Conservation (phyloP, 1,140 invertebrate species). For the Macrocentrus cingulum region DNA sequence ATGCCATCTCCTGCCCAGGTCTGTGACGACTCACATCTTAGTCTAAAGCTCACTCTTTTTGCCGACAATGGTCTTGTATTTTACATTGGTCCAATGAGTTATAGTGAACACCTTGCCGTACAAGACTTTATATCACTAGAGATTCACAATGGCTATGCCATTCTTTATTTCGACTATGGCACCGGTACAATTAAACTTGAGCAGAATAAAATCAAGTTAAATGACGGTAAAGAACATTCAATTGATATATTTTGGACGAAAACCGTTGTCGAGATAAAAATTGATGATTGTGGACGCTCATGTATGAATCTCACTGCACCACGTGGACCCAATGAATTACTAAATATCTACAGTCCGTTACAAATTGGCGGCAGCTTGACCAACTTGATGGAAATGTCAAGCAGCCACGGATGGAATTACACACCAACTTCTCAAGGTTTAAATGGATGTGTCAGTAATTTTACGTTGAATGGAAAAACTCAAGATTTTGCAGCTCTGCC, state of each 20-base stretch:
- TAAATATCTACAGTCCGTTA: slow-evolving; percentile 87
- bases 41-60: slow-evolving; percentile 75
- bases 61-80: slow-evolving; percentile 80
- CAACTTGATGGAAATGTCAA: slow-evolving; percentile 63
- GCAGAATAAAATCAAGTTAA: slow-evolving; percentile 72
- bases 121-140: slow-evolving; percentile 92
- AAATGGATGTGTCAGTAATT: slow-evolving; percentile 82
- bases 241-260: slow-evolving; percentile 78
- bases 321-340: slow-evolving; percentile 70
- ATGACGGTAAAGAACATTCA: slow-evolving; percentile 77
- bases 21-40: slow-evolving; percentile 76
- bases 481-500: slow-evolving; percentile 78
- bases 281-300: slow-evolving; percentile 74
- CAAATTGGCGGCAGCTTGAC: slow-evolving; percentile 80
- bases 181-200: slow-evolving; percentile 75
- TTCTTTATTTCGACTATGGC: slow-evolving; percentile 88
- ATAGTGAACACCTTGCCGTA: slow-evolving; percentile 63
- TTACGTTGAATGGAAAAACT: slow-evolving; percentile 76
- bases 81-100: slow-evolving; percentile 84
- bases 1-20: slow-evolving; percentile 75
- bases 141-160: slow-evolving; percentile 79
- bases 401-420: slow-evolving; percentile 66
- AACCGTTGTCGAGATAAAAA: slow-evolving; percentile 72
- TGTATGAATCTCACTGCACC: slow-evolving; percentile 73
- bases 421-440: slow-evolving; percentile 70